Conservation (phyloP, 2,888 invertebrate genomes). For the Eristalis arbustorum region DNA sequence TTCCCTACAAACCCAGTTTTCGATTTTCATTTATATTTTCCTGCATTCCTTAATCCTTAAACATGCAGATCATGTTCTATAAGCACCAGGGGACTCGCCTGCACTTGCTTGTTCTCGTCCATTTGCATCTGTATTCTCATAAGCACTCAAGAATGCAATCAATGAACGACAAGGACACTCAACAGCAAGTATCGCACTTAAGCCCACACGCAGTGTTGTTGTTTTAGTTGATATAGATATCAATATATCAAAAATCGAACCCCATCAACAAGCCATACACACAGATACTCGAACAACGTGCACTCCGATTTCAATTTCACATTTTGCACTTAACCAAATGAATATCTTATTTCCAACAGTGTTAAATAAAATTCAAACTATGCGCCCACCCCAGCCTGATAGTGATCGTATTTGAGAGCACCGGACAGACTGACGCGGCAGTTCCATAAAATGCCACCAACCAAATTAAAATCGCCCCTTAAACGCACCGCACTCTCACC, state of each 20-base stretch:
- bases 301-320: slow-evolving; percentile 2
- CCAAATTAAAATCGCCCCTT: slow-evolving; percentile 47
- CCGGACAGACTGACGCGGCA: neutral
- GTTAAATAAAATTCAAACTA: neutral
- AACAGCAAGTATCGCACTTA: too few species aligned
- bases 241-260: neutral
- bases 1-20: too few species aligned
- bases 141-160: too few species aligned
- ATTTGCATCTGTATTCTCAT: too few species aligned
- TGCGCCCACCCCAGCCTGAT: neutral
- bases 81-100: too few species aligned
- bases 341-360: neutral
- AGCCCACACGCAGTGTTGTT: too few species aligned
- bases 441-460: slow-evolving; percentile 15
- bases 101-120: too few species aligned
- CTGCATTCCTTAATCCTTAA: too few species aligned
- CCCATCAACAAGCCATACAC: neutral
- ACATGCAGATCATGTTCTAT: too few species aligned
- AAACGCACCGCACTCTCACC: slow-evolving; percentile 4
- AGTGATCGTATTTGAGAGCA: neutral
- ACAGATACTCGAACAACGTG: neutral
- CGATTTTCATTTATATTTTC: too few species aligned
- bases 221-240: neutral
- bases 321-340: neutral
- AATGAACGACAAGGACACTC: too few species aligned